Evolutionary conservation across 2,888 invertebrate species (phyloP).

Genomic region (Hydraecia micacea): DNA sequence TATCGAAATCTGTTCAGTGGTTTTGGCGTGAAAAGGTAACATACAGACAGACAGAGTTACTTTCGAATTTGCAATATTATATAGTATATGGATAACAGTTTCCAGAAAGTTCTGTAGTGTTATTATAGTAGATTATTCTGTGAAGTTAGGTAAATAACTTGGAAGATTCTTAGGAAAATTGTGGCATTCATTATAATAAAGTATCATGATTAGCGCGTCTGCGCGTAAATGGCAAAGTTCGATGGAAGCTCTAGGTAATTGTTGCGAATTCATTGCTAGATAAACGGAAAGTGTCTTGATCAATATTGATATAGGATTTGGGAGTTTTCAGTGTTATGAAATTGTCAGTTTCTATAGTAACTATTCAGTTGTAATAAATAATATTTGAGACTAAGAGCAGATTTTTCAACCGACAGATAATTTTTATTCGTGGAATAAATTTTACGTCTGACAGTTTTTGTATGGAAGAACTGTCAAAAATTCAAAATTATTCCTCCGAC

Average conservation of each 20-base stretch:
- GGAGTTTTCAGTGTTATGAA: neutral
- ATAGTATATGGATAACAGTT: constrained; percentile 14
- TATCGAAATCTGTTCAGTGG: neutral
- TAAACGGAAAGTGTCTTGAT: constrained; percentile 15
- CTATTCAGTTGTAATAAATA: neutral
- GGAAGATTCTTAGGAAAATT: constrained; percentile 30
- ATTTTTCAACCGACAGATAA: too few species aligned
- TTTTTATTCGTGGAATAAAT: too few species aligned
- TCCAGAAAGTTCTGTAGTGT: constrained; percentile 37
- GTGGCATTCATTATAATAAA: constrained; percentile 34
- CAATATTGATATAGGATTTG: constrained; percentile 9
- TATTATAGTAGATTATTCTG: constrained; percentile 28
- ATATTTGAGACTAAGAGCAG: neutral
- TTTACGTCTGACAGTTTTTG: too few species aligned
- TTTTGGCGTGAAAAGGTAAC: neutral
- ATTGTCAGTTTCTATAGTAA: neutral
- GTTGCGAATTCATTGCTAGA: neutral
- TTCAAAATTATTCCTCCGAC: too few species aligned
- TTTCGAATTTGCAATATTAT: neutral
- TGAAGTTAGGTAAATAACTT: constrained; percentile 29
- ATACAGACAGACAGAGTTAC: neutral
- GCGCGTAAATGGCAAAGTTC: constrained; percentile 3
- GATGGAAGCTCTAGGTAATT: neutral
- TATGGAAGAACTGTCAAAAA: too few species aligned
- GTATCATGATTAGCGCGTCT: constrained; percentile 6